Conservation (phyloP, 2,888 invertebrate genomes). For the Tachystola acroxantha region DNA sequence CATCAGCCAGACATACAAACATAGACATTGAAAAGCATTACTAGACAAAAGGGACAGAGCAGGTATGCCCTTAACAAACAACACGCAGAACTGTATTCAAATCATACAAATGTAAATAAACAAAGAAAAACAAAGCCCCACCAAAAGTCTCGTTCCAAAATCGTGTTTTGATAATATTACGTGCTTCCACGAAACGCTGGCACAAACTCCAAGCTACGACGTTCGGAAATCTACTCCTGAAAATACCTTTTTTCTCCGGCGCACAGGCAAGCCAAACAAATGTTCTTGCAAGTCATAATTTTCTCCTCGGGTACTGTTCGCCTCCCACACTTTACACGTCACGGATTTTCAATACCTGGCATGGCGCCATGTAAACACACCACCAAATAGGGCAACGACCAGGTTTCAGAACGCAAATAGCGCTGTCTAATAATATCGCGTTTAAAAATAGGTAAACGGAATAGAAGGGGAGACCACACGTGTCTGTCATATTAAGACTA, state of each 20-base stretch:
- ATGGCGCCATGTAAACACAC: slow-evolving; percentile 65
- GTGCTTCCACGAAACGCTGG: not conserved
- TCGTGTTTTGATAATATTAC: too few relatives aligned
- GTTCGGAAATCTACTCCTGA: not conserved
- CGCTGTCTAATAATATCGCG: slow-evolving; percentile 57
- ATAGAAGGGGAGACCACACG: slow-evolving; percentile 55
- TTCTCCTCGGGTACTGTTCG: slow-evolving; percentile 12
- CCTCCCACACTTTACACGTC: slow-evolving; percentile 25
- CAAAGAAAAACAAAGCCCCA: too few relatives aligned
- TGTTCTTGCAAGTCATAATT: slow-evolving; percentile 22
- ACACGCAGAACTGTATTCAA: too few relatives aligned
- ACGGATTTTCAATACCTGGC: slow-evolving; percentile 38
- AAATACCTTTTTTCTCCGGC: not conserved
- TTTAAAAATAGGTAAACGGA: slow-evolving; percentile 52
- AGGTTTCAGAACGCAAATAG: slow-evolving; percentile 60
- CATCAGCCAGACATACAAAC: too few relatives aligned
- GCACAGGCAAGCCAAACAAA: slow-evolving; percentile 2
- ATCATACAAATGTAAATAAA: too few relatives aligned
- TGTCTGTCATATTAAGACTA: slow-evolving; percentile 52
- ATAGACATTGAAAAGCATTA: too few relatives aligned
- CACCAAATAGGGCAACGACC: slow-evolving; percentile 76
- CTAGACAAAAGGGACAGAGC: too few relatives aligned
- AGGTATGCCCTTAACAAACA: too few relatives aligned
- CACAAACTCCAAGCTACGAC: not conserved
- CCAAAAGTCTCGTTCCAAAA: too few relatives aligned